Conservation (phyloP, 2,797 vertebrate genomes). For the Pteropus rufus region DNA sequence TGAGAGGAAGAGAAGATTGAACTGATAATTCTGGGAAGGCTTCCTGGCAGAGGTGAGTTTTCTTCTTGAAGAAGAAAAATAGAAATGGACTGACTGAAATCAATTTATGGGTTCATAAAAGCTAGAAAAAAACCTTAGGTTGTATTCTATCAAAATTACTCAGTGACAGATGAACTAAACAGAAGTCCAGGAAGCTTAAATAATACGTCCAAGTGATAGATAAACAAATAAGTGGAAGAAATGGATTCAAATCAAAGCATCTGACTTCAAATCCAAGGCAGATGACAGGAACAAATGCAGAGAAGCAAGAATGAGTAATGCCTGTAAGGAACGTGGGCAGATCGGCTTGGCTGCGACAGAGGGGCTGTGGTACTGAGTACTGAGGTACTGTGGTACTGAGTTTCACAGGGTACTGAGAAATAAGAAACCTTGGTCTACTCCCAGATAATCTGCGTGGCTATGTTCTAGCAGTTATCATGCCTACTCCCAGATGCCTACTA, state of each 20-base stretch:
- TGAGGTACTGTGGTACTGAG: not conserved
- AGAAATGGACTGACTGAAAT: conserved; percentile 10
- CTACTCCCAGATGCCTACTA: not conserved
- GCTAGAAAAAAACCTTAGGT: not conserved
- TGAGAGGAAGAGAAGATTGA: not conserved
- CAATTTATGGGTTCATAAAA: not conserved
- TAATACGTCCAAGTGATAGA: conserved; percentile 22
- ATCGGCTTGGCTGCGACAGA: not conserved
- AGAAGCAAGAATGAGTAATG: not conserved
- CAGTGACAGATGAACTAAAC: conserved; percentile 7
- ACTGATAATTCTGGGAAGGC: not conserved
- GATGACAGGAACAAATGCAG: not conserved
- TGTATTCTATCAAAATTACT: conserved; percentile 22
- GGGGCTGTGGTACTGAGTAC: not conserved
- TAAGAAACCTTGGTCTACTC: not conserved
- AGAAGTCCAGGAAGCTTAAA: conserved; percentile 15
- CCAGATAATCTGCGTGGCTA: not conserved
- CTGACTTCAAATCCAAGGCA: not conserved
- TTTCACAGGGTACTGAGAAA: not conserved
- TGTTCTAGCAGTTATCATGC: not conserved
- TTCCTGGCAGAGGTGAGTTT: conserved; percentile 21
- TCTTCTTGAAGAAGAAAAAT: conserved; percentile 23
- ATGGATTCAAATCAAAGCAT: not conserved
- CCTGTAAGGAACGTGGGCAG: not conserved
- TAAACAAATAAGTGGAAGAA: not conserved